These are phyloP conservation scores for Procambarus virginalis DNA, from an alignment of 1,140 invertebrate species.

Conservation along the genomic window DNA sequence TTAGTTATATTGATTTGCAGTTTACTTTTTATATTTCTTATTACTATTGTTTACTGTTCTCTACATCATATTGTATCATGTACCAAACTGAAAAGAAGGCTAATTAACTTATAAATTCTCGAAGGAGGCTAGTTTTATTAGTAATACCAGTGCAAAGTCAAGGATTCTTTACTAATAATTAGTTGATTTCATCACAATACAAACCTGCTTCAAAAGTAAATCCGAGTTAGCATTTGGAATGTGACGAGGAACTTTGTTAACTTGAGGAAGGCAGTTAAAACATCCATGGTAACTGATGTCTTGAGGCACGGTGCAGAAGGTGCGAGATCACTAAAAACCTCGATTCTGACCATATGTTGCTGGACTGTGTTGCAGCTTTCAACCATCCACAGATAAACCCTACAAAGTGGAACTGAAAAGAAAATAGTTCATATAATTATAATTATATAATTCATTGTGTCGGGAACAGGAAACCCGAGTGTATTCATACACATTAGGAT, in stretches of 20 bases:
- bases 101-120: not conserved
- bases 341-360: slow-evolving; percentile 99
- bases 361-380: slow-evolving; percentile 97
- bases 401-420: slow-evolving; percentile 92
- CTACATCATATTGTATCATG: not conserved
- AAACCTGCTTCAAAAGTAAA: slow-evolving; percentile 94
- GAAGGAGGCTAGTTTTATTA: too few species aligned
- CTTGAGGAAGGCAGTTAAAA: slow-evolving; percentile 93
- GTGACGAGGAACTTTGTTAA: slow-evolving; percentile 97
- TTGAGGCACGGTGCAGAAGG: slow-evolving; percentile 87
- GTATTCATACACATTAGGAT: too few species aligned
- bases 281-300: slow-evolving; percentile 95
- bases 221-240: slow-evolving; percentile 93
- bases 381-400: slow-evolving; percentile 96
- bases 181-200: not conserved
- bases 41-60: too few species aligned
- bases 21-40: too few species aligned
- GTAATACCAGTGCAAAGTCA: not conserved
- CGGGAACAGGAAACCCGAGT: too few species aligned
- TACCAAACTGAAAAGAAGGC: not conserved
- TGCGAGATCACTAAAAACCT: slow-evolving; percentile 98
- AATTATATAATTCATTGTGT: too few species aligned
- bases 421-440: not conserved
- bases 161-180: not conserved
- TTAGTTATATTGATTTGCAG: too few species aligned